Percentiles rank a stretch among this genome's conserved stretches.
These are phyloP conservation scores for Solea solea DNA, from an alignment of 2,113 vertebrate species.

Conservation along the genomic window DNA sequence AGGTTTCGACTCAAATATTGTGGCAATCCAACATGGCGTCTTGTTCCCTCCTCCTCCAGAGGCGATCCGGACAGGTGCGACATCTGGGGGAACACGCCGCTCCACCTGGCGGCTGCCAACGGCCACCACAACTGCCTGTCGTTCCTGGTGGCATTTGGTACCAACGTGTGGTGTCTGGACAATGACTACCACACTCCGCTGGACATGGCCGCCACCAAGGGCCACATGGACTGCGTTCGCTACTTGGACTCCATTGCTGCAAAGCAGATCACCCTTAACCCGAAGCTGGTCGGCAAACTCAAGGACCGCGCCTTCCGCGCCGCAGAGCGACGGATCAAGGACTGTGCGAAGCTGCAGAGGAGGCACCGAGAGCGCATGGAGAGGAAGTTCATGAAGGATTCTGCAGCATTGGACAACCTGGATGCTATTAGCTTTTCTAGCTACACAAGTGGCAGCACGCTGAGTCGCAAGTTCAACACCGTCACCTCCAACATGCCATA, in stretches of 20 bases:
- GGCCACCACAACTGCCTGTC: slow-evolving; percentile 95
- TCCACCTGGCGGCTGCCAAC: slow-evolving; percentile 94
- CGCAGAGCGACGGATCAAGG: slow-evolving; percentile 89
- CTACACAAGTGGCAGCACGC: slow-evolving; percentile 87
- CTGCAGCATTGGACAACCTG: slow-evolving; percentile 81
- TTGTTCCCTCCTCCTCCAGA: slow-evolving; percentile 73
- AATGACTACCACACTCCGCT: slow-evolving; percentile 97
- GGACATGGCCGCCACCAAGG: slow-evolving; percentile 97
- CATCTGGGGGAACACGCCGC: slow-evolving; percentile 97
- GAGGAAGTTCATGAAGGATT: slow-evolving; percentile 89
- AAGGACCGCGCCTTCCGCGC: slow-evolving; percentile 93
- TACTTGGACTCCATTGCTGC: slow-evolving; percentile 96
- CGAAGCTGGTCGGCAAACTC: slow-evolving; percentile 91
- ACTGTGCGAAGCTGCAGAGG: slow-evolving; percentile 91
- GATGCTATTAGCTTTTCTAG: slow-evolving; percentile 94
- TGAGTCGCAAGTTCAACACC: slow-evolving; percentile 90
- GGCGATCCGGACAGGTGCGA: slow-evolving; percentile 97
- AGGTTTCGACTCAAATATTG: no score
- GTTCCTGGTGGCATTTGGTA: slow-evolving; percentile 96
- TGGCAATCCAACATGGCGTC: not conserved
- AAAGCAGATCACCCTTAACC: slow-evolving; percentile 93
- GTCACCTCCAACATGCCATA: slow-evolving; percentile 90
- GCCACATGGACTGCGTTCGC: slow-evolving; percentile 95
- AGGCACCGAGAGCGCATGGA: slow-evolving; percentile 93
- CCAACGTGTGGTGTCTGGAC: slow-evolving; percentile 99